Base-by-base conservation (phyloP, 2,888 invertebrate species). In the Cantharis flavilabris region DNA sequence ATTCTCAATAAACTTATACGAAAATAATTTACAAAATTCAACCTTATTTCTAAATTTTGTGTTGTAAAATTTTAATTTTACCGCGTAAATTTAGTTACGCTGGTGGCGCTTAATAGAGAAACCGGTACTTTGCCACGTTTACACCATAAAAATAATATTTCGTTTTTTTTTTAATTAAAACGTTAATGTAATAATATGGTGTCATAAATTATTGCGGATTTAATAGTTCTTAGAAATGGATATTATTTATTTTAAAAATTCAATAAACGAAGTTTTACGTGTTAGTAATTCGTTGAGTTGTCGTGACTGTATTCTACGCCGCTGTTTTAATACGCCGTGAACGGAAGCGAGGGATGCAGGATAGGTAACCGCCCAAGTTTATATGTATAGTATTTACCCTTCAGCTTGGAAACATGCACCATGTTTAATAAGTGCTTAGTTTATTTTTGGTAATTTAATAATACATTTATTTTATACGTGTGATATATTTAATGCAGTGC, bases 381-480 rank as follows among this genome's bases (percentile, higher is more conserved):
- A 67, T 67, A 26, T 67, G 65, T 67, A 33, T 49, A 49, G 49
- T 49, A 67, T 67, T 67, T 67, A 67, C 65, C 65, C 65, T 67
- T 67, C 65, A 13, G 23, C 18, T 20, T 23, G 65, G n/a, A 65
- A 67, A 23, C 65, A 67, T 26, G 65, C 65, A 67, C 65, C 65
- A 67, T 67, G 20, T 67, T 67, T 23, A 64, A 67, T 23, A 67
- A 67, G 65, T 67, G 65, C 26, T 23, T 23, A 67, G 64, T 67
- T 49, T 49, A 67, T 13, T 67, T 20, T 67, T 23, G 65, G 9
- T 49, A n/a, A 49, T 67, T 67, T 67, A 23, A 67, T 49, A 49
- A 49, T 49, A 18, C 20, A 67, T 26, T 67, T 67, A 13, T 67
- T 67, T 67, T 13, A n/a, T 23, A 23, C 26, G 13, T 67, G 20